Conservation (phyloP, 1,140 invertebrate species). For the Conus ventricosus region DNA sequence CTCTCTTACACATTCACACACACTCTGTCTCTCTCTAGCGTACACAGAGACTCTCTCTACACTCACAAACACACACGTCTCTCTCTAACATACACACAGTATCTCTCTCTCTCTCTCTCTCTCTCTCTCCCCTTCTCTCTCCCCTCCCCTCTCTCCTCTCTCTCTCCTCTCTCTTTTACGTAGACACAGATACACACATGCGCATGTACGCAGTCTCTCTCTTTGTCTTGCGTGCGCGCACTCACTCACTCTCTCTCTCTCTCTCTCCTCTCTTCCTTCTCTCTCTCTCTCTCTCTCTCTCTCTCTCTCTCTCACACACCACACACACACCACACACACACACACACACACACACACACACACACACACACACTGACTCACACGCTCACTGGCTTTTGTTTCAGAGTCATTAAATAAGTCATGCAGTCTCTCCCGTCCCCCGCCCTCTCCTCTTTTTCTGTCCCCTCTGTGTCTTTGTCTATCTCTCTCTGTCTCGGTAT, state of each 20-base stretch:
- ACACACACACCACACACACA: background rate
- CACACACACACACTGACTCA: background rate
- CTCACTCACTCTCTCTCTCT: conserved; percentile 26
- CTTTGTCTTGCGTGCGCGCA: background rate
- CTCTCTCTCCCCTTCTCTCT: too few species aligned
- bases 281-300: conserved; percentile 29
- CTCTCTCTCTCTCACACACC: conserved; percentile 11
- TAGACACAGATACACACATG: too few species aligned
- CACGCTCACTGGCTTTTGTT: background rate
- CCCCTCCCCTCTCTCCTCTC: too few species aligned
- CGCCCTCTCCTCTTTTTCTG: background rate
- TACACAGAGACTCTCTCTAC: too few species aligned
- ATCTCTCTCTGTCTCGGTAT: background rate
- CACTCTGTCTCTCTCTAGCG: too few species aligned
- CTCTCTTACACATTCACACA: too few species aligned
- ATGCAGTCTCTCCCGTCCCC: background rate
- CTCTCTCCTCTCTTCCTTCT: conserved; percentile 21
- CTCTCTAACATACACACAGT: too few species aligned
- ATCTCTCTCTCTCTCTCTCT: conserved; percentile 19
- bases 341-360: conserved; percentile 2
- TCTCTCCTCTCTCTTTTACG: background rate
- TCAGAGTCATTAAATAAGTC: too few species aligned
- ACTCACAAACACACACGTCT: background rate
- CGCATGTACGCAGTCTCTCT: too few species aligned
- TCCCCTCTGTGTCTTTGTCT: background rate